phyloP scores from a whole-genome alignment of 92 coral and sea anemone genomes.

The Porites cylindrica region DNA sequence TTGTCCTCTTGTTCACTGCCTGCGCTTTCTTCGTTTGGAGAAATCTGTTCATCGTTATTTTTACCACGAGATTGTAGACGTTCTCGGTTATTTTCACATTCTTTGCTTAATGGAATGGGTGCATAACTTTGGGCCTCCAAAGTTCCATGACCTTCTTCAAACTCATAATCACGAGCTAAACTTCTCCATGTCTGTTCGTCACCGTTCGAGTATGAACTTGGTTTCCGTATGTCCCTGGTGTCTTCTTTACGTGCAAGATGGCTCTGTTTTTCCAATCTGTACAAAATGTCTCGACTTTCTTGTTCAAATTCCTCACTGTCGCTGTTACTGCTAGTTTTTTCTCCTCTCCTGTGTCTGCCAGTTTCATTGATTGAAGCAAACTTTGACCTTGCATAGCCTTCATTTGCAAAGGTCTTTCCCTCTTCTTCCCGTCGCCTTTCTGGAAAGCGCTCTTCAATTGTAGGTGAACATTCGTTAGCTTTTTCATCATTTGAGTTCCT shows the following conservation, averaged over 20 bases:
- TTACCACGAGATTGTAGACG: background rate
- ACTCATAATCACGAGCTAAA: background rate
- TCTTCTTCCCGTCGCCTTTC: background rate
- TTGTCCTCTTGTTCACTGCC: background rate
- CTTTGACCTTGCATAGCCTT: background rate
- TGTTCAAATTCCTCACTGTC: background rate
- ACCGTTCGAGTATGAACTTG: background rate
- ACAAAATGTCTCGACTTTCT: background rate
- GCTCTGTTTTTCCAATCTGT: background rate
- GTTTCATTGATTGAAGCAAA: background rate
- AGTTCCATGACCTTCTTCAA: background rate
- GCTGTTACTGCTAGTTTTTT: background rate
- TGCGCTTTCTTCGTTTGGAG: slow-evolving; percentile 9
- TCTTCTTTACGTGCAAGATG: background rate
- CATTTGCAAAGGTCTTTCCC: background rate
- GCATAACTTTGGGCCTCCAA: background rate
- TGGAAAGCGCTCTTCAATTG: background rate
- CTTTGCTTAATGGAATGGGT: background rate
- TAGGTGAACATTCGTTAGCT: background rate
- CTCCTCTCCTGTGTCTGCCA: background rate
- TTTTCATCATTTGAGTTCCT: background rate
- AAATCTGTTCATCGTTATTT: background rate
- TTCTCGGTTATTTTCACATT: background rate
- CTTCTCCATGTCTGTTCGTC: too few relatives aligned
- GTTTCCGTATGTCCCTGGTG: background rate